Percentiles rank a stretch among this genome's conserved stretches.
Evolutionary conservation across 2,888 invertebrate species (phyloP).

Genomic region (Caenorhabditis doughertyi): DNA sequence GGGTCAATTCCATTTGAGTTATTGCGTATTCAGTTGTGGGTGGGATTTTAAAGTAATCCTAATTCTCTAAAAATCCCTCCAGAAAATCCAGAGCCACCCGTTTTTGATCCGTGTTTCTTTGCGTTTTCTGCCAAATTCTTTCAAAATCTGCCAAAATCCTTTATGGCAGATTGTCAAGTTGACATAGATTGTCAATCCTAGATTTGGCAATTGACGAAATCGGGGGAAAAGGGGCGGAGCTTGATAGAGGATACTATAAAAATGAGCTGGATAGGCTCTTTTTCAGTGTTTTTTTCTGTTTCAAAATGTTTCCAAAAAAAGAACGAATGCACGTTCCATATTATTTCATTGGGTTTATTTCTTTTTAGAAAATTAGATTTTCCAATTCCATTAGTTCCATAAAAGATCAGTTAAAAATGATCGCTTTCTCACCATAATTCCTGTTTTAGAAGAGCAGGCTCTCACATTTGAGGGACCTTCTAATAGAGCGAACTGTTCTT

Average conservation of each 20-base stretch:
- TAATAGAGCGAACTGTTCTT: no score
- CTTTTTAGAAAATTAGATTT: no score
- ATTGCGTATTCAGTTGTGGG: slow-evolving; percentile 9
- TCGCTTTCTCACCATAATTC: no score
- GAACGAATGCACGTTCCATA: no score
- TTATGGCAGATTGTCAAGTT: neutral
- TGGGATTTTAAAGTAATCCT: slow-evolving; percentile 13
- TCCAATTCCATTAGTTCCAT: no score
- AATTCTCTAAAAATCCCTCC: neutral
- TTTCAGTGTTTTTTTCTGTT: no score
- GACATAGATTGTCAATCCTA: slow-evolving; percentile 17
- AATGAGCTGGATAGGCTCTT: neutral
- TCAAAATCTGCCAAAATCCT: slow-evolving; percentile 6
- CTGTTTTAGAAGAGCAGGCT: no score
- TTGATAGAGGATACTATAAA: neutral
- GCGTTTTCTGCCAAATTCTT: neutral
- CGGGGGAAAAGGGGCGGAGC: slow-evolving; percentile 6
- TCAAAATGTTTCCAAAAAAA: no score
- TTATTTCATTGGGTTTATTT: no score
- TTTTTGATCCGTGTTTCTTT: neutral
- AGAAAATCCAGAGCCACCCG: neutral
- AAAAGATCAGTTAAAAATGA: no score
- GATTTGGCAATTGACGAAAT: slow-evolving; percentile 3
- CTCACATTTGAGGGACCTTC: no score
- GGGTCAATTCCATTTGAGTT: slow-evolving; percentile 2